Evolutionary conservation across 2,888 invertebrate species (phyloP), one percentile per base, ranked within the genome.

Genomic region (Proisotoma minuta): DNA sequence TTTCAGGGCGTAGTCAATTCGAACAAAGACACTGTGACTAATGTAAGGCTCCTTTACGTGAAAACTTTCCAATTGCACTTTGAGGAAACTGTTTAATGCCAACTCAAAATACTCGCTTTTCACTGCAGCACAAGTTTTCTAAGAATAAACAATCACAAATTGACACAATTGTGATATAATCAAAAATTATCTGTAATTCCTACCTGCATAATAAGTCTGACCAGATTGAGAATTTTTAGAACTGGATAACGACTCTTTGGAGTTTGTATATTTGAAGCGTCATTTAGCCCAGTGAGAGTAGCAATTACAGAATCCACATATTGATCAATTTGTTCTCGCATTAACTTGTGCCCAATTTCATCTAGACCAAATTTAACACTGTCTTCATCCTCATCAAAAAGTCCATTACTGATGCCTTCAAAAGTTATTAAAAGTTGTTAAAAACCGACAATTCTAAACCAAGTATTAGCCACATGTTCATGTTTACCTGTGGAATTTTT

Each of bases 161-260:
- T 5, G 24, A 12, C 28, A 52, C n/a, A 22, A 26, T 8, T 50
- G n/a, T 23, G n/a, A 22, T 27, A 18, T n/a, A n/a, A n/a, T n/a
- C 20, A 3, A 28, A 57, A 57, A 57, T 34, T 28, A 22, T 10
- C 4, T 24, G 10, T 3, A 15, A 47, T 4, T 24, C 53, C 27
- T 5, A 63, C 63, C 59, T 59, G 59, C 63, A 63, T 63, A 20
- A 63, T 54, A n/a, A 56, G 53, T 28, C 58, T 63, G 27, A 59
- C 51, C 34, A 54, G 54, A 12, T 59, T 57, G 1, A 63, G 50
- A 1, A 63, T 23, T 47, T 60, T 54, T 40, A 59, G 39, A 10
- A 59, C 59, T 3, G 63, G 63, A 24, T 59, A 63, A 22, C 49
- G 59, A 15, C n/a, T 29, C 24, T 49, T 43, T 1, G 47, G 4